Evolutionary conservation across 2,113 vertebrate genomes (phyloP).

Genomic region (Narcine bancroftii): DNA sequence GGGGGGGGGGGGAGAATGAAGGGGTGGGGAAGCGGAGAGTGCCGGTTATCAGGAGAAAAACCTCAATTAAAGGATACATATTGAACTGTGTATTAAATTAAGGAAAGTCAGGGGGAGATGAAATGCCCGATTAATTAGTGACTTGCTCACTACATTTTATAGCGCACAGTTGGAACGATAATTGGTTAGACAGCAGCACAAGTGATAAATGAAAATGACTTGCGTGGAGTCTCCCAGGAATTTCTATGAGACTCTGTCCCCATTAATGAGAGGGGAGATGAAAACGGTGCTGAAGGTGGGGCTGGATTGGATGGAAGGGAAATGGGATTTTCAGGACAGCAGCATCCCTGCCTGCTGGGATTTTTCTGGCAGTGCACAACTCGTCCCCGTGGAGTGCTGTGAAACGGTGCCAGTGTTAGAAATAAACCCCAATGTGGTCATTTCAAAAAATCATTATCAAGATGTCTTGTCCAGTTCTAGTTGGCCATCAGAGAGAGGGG

Average conservation of each 20-base stretch:
- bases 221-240: neutral
- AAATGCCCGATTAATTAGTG: neutral
- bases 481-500: neutral
- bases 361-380: no score
- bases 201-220: conserved; percentile 29
- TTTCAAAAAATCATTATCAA: no score
- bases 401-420: neutral
- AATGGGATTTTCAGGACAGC: neutral
- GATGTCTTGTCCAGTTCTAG: neutral
- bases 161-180: neutral
- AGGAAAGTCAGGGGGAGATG: neutral
- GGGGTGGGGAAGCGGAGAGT: neutral
- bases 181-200: neutral
- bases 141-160: neutral
- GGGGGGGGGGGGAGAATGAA: neutral
- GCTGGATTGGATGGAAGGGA: neutral
- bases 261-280: neutral
- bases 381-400: no score
- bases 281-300: neutral
- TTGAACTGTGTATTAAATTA: neutral
- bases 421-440: neutral
- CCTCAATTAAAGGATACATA: neutral
- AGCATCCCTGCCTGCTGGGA: no score
- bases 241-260: neutral
- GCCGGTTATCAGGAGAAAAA: neutral